A percentile compares a stretch with the other conserved stretches of the same genome.
These are phyloP conservation scores for Ameiurus melas DNA, from an alignment of 2,113 vertebrate species.

Conservation along the genomic window DNA sequence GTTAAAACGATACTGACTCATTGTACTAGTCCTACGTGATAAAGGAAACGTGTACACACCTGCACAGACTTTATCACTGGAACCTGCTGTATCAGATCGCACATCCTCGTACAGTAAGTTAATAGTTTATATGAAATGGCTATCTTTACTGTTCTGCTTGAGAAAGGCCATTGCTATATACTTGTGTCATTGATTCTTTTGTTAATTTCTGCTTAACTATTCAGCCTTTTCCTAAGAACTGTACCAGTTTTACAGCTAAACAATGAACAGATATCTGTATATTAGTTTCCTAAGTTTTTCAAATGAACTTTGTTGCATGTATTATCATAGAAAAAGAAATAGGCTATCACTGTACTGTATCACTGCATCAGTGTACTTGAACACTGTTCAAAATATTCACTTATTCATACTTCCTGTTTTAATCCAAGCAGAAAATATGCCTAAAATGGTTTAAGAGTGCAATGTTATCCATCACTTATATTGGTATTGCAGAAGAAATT, in stretches of 20 bases:
- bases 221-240: background rate
- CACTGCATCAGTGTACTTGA: background rate
- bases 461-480: background rate
- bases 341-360: background rate
- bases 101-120: background rate
- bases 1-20: background rate
- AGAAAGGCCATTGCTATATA: background rate
- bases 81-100: background rate
- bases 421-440: background rate
- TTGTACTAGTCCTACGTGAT: background rate
- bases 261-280: background rate
- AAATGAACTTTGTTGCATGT: background rate
- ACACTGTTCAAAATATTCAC: background rate
- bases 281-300: background rate
- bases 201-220: background rate
- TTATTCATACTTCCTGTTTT: conserved; percentile 11
- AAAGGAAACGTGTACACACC: background rate
- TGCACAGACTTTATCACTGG: background rate
- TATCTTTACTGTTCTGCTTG: background rate
- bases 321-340: background rate
- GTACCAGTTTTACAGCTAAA: background rate
- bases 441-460: background rate
- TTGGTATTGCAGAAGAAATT: background rate
- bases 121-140: background rate
- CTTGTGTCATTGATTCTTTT: no score